Evolutionary conservation across 2,888 invertebrate genomes (phyloP).

Genomic region (Spodoptera picta): DNA sequence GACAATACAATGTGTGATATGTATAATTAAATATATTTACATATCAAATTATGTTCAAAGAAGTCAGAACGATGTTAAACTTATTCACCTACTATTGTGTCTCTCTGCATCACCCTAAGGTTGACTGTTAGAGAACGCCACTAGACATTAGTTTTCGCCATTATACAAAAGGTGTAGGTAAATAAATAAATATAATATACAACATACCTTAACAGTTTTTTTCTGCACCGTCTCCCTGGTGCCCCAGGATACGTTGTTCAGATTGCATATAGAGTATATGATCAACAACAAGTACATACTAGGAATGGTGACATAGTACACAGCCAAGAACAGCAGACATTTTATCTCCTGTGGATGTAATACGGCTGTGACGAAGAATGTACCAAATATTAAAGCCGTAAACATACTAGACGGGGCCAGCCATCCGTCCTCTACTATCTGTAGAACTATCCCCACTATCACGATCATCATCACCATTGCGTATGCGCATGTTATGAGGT

Average conservation of each 20-base stretch:
- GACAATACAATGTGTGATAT: too few species aligned
- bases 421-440: slow-evolving; percentile 93
- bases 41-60: too few species aligned
- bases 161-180: too few species aligned
- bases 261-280: slow-evolving; percentile 96
- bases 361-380: slow-evolving; percentile 90
- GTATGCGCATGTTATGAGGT: slow-evolving; percentile 92
- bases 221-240: slow-evolving; percentile 93
- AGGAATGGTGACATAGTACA: slow-evolving; percentile 96
- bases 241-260: slow-evolving; percentile 98
- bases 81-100: too few species aligned
- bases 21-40: too few species aligned
- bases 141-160: too few species aligned
- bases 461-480: slow-evolving; percentile 96
- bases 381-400: slow-evolving; percentile 92
- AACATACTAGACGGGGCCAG: slow-evolving; percentile 95
- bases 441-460: slow-evolving; percentile 93
- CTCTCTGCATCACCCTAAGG: too few species aligned
- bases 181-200: too few species aligned
- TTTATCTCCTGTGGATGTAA: slow-evolving; percentile 94
- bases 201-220: slow-evolving; percentile 76
- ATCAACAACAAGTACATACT: slow-evolving; percentile 98
- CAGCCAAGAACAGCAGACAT: slow-evolving; percentile 92
- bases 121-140: too few species aligned
- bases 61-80: too few species aligned